A percentile compares a stretch with the other conserved stretches of the same genome.
Evolutionary conservation across 2,797 vertebrate genomes (phyloP).

Genomic region (Microctenopoma lineatum): DNA sequence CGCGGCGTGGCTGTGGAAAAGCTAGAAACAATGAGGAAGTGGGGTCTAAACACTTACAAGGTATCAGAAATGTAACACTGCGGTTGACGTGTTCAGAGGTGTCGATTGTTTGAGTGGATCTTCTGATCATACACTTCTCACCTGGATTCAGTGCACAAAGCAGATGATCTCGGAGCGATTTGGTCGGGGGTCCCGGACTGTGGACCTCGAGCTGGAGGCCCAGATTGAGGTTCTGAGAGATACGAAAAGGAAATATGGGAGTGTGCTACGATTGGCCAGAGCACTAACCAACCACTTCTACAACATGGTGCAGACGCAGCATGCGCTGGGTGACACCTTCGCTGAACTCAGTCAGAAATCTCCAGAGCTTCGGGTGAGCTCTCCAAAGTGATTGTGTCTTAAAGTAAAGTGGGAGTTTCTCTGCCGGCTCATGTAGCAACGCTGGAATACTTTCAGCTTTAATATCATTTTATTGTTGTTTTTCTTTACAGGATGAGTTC

Average conservation of each 20-base stretch:
- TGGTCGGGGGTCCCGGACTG: constrained; percentile 92
- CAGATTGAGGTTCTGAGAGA: constrained; percentile 96
- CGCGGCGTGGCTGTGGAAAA: constrained; percentile 94
- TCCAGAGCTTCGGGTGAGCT: constrained; percentile 92
- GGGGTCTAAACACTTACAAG: constrained; percentile 98
- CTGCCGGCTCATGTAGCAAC: background rate
- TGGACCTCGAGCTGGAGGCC: constrained; percentile 95
- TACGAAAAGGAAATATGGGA: constrained; percentile 96
- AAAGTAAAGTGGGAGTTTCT: too few species aligned
- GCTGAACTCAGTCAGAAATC: constrained; percentile 99
- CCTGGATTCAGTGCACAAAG: constrained; percentile 89
- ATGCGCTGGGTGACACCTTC: constrained; percentile 93
- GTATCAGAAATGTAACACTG: constrained; percentile 68
- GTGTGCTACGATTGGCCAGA: constrained; percentile 89
- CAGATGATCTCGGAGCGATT: constrained; percentile 96
- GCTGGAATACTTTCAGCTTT: background rate
- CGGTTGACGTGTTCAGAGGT: too few species aligned
- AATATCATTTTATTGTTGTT: background rate
- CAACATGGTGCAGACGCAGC: constrained; percentile 98
- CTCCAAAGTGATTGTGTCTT: background rate
- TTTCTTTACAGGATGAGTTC: constrained; percentile 90
- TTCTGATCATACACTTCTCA: background rate
- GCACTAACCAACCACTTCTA: constrained; percentile 95
- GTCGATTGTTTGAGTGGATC: too few species aligned
- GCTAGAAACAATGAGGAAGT: constrained; percentile 93